A percentile compares a stretch with the other conserved stretches of the same genome.
Evolutionary conservation across 2,888 invertebrate genomes (phyloP).

Genomic region (Oscheius myriophilus): DNA sequence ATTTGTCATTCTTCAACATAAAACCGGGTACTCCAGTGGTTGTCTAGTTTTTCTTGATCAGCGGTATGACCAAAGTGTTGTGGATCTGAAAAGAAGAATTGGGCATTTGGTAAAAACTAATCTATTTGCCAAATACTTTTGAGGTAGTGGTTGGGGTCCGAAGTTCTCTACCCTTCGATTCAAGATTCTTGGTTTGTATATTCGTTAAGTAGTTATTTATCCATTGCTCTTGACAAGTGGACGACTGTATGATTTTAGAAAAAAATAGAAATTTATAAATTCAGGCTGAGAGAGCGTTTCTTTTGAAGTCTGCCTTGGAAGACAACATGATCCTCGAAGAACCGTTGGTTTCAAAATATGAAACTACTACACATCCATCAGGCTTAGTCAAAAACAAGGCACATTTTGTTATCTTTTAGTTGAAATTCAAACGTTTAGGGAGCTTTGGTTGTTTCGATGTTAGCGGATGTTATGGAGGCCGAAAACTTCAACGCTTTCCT

Average conservation of each 20-base stretch:
- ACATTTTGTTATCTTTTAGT: conserved; percentile 3
- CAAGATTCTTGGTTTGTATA: conserved; percentile 21
- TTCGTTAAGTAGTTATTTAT: conserved; percentile 9
- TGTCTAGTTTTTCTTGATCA: conserved; percentile 28
- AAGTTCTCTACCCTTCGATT: conserved; percentile 10
- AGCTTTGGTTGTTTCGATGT: conserved; percentile 7
- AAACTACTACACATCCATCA: neutral
- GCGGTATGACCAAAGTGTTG: conserved; percentile 10
- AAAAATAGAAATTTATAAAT: neutral
- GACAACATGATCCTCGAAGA: conserved; percentile 20
- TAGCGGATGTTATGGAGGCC: conserved; percentile 14
- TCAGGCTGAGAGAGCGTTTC: conserved; percentile 1
- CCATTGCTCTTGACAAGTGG: conserved; percentile 4
- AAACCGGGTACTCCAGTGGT: conserved; percentile 9
- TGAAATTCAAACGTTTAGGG: conserved; percentile 14
- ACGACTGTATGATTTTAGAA: neutral
- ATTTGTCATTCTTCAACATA: conserved; percentile 22
- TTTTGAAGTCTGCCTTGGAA: conserved; percentile 12
- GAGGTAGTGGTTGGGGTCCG: conserved; percentile 21
- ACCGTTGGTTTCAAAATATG: conserved; percentile 1
- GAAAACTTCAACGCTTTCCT: conserved; percentile 6
- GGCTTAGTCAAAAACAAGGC: conserved; percentile 12
- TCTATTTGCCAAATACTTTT: conserved; percentile 2
- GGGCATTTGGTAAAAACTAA: conserved; percentile 17
- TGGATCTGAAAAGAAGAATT: conserved; percentile 17